Conservation (phyloP, 2,113 vertebrate species). For the Sturnus vulgaris region DNA sequence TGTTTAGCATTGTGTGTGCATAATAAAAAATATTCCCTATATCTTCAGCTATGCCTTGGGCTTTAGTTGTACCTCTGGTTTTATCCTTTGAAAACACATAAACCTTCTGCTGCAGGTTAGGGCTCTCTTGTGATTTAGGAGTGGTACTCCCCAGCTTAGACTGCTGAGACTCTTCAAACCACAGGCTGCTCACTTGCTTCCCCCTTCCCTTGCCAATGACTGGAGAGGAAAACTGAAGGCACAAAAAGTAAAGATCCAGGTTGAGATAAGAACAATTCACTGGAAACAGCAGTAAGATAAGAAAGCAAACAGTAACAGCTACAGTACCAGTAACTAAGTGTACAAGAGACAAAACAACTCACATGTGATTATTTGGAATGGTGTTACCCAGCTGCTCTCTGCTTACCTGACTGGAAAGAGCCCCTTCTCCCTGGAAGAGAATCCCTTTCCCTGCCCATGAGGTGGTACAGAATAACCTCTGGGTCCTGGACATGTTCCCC, state of each 20-base stretch:
- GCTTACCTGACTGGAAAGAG: fast-evolving
- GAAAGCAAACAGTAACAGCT: background rate
- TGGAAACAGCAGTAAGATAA: background rate
- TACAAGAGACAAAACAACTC: background rate
- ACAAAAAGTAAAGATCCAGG: background rate
- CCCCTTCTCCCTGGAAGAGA: background rate
- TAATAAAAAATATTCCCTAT: background rate
- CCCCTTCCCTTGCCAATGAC: background rate
- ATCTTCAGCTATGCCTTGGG: background rate
- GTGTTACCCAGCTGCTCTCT: background rate
- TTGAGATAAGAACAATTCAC: background rate
- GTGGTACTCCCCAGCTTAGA: background rate
- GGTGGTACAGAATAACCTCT: background rate
- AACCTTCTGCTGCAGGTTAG: background rate
- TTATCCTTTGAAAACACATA: background rate
- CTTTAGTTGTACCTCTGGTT: background rate
- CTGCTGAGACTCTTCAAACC: background rate
- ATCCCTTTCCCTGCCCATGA: background rate
- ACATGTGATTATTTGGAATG: background rate
- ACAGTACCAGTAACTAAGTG: background rate
- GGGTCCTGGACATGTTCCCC: background rate
- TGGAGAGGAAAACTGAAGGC: background rate
- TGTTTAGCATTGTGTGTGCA: background rate
- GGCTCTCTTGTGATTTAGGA: background rate
- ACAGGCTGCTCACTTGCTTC: fast-evolving